These are phyloP conservation scores for Sinocyclocheilus maitianheensis DNA, from an alignment of 2,113 vertebrate species.

Conservation along the genomic window DNA sequence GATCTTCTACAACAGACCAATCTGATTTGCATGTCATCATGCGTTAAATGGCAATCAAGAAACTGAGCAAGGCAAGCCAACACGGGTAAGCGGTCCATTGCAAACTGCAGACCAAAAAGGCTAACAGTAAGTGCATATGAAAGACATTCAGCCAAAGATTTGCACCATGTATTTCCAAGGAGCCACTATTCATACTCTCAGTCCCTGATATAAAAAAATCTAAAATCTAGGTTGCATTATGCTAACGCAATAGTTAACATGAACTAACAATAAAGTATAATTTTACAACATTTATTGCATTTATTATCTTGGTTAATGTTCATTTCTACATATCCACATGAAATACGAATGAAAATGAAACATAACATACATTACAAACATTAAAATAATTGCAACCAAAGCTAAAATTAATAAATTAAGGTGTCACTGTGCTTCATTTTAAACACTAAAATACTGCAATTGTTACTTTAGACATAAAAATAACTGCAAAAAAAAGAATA, in stretches of 20 bases:
- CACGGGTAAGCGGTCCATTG: background rate
- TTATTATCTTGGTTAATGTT: background rate
- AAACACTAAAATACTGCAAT: background rate
- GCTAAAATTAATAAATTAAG: background rate
- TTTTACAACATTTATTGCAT: background rate
- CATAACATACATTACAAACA: background rate
- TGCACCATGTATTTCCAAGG: background rate
- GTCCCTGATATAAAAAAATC: background rate
- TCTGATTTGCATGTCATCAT: background rate
- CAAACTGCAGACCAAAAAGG: background rate
- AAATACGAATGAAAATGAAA: background rate
- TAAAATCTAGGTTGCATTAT: background rate
- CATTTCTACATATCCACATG: background rate
- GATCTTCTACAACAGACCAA: background rate
- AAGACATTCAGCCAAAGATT: background rate
- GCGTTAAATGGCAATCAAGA: slow-evolving; percentile 10
- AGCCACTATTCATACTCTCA: background rate
- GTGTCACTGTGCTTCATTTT: background rate
- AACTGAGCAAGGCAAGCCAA: background rate
- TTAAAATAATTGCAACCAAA: background rate
- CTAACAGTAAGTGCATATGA: background rate
- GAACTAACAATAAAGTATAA: background rate
- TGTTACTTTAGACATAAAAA: background rate
- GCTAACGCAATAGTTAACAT: background rate
- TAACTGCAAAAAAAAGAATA: background rate